Base-by-base conservation (phyloP, 2,113 vertebrate genomes). In the Microcebus lehilahytsara region DNA sequence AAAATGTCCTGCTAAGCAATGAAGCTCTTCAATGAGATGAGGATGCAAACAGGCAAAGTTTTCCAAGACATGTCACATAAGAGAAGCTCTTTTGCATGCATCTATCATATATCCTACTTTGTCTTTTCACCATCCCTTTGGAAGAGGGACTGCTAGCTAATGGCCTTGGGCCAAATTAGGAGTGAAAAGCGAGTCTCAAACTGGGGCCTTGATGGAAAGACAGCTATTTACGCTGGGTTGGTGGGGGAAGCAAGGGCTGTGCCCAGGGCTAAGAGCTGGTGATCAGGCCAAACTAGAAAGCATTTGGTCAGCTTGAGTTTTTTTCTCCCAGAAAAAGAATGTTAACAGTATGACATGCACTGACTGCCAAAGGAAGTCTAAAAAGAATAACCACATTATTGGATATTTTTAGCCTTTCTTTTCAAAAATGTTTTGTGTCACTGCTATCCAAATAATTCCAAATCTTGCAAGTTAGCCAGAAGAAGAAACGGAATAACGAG, bases 371-470 rank as follows among this genome's bases (percentile, higher is more conserved):
- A 97, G 34, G 69, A 87, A 96, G 93, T 96, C 0, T 69, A 77
- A 96, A 91, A 92, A 97, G 97, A 96, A 97, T 91, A 97, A 96
- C 80, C 88, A 94, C 74, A 95, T 89, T 93, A 97, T 40, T 95
- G 88, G 97, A 11, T 98, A 98, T 98, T 98, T 98, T 98, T 98
- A 98, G 98, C 80, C 97, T 97, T 95, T 94, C 92, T 96, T 95
- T 97, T 96, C 92, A 91, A 80, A 98, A 97, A 96, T 97, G 97
- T 98, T 97, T 97, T 46, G 51, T 93, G 92, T 95, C 69, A 98
- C 79, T 96, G 95, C 96, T 96, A 27, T 62, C 97, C 98, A 98
- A 98, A 98, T 92, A 98, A 98, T 95, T 92, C 53, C 92, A 98
- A 98, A 89, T 97, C 96, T 86, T 98, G 71, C 66, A 93, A 96